Evolutionary conservation across 2,113 vertebrate genomes (phyloP), one percentile per base, ranked within the genome.

Genomic region (Abramis brama): DNA sequence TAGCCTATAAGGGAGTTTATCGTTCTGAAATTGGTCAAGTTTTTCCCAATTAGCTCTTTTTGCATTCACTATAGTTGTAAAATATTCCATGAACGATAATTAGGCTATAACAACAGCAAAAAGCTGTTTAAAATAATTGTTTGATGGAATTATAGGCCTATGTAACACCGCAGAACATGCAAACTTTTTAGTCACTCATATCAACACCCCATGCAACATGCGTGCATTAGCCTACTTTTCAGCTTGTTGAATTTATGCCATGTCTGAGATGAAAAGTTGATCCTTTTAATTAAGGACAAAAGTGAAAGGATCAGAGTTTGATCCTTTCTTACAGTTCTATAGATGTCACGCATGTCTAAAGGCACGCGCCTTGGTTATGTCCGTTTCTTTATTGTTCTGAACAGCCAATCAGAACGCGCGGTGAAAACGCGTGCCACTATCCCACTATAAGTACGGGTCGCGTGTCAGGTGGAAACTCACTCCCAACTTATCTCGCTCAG

Each of bases 331-430:
- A 70, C 77, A 82, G 86, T 76, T 89, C 88, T 89, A 86, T 86
- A 86, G 77, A 86, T 89, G 85, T 90, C 88, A 87, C 60, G 89
- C 87, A 85, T 75, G 83, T 94, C 92, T 93, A 91, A 85, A 91
- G 94, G 92, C 94, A 94, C 94, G 93, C 86, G 93, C 86, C 90
- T 84, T 50, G 85, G 87, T 86, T 15, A 71, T 7, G 83, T 89
- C 90, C 76, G 55, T 43, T 83, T 76, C 90, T 85, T 87, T 89
- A 87, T 94, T 94, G 91, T 93, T 71, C 36, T 19, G 2, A 6
- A 25, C 79, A 91, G 90, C 95, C 94, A 95, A 95, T 95, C 88
- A 92, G 79, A 89, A 57, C 12, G 74, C 43, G 23, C 84, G 86
- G 27, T 85, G 73, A 75, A 57, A 75, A 60, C 93, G 91, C 89